phyloP scores from a whole-genome alignment of 2,888 invertebrate genomes.

The Rapana venosa region DNA sequence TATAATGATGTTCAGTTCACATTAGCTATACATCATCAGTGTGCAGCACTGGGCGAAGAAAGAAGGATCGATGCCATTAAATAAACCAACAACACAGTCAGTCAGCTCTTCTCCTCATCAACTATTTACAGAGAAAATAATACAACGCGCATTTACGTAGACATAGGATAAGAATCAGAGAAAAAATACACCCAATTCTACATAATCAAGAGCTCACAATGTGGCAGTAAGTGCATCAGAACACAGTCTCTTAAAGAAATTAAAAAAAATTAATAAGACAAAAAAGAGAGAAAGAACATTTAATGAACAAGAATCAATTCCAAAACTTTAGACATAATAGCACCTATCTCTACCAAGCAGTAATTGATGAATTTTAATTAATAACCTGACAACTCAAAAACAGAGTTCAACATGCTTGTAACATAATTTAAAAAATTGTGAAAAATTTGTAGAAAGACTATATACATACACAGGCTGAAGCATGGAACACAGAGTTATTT shows the following conservation, averaged over 20 bases:
- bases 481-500: background rate
- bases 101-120: background rate
- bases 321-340: background rate
- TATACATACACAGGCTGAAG: background rate
- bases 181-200: background rate
- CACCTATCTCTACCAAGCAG: conserved; percentile 31
- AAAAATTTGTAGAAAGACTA: background rate
- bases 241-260: background rate
- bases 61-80: background rate
- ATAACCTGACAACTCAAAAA: background rate
- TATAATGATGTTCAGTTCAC: conserved; percentile 20
- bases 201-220: background rate
- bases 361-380: background rate
- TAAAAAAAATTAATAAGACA: background rate
- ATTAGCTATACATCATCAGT: conserved; percentile 24
- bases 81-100: background rate
- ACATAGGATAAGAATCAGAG: background rate
- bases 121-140: background rate
- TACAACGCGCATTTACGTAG: background rate
- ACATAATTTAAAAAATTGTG: background rate
- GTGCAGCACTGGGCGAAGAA: conserved; percentile 10
- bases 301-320: background rate
- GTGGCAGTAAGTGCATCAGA: background rate
- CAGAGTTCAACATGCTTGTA: background rate
- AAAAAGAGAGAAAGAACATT: background rate